These are phyloP conservation scores for Heliangelus exortis DNA, from an alignment of 2,797 vertebrate species.

Conservation along the genomic window DNA sequence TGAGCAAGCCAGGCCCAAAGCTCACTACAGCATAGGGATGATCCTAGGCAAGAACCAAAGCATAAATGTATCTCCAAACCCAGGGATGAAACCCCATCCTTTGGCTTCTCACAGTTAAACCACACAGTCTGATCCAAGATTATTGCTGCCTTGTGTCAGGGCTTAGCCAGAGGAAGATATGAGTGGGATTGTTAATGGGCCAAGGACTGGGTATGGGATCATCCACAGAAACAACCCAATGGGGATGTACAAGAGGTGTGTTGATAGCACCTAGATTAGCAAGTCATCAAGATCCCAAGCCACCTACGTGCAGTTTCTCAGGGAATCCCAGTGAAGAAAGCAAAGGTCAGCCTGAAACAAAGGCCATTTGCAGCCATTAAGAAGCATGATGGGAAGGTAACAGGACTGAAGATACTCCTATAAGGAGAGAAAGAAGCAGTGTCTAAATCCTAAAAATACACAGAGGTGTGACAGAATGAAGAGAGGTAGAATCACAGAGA, in stretches of 20 bases:
- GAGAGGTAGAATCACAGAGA: neutral
- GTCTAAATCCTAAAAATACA: neutral
- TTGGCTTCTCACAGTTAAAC: neutral
- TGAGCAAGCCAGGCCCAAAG: neutral
- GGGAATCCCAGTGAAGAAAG: neutral
- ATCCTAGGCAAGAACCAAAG: neutral
- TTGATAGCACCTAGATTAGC: neutral
- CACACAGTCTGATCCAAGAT: neutral
- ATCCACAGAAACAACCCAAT: neutral
- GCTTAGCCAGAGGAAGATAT: neutral
- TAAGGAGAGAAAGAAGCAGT: neutral
- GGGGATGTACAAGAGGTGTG: neutral
- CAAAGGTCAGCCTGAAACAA: neutral
- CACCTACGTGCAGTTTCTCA: neutral
- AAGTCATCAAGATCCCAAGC: neutral
- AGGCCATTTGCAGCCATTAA: neutral
- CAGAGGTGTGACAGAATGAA: neutral
- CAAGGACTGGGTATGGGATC: neutral
- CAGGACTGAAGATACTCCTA: neutral
- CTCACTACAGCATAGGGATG: too few species aligned
- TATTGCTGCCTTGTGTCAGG: neutral
- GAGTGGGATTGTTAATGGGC: neutral
- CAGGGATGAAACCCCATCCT: neutral
- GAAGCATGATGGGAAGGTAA: neutral
- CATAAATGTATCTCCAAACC: neutral